These are phyloP conservation scores for Argyresthia albistria DNA, from an alignment of 2,888 invertebrate species.

Conservation along the genomic window DNA sequence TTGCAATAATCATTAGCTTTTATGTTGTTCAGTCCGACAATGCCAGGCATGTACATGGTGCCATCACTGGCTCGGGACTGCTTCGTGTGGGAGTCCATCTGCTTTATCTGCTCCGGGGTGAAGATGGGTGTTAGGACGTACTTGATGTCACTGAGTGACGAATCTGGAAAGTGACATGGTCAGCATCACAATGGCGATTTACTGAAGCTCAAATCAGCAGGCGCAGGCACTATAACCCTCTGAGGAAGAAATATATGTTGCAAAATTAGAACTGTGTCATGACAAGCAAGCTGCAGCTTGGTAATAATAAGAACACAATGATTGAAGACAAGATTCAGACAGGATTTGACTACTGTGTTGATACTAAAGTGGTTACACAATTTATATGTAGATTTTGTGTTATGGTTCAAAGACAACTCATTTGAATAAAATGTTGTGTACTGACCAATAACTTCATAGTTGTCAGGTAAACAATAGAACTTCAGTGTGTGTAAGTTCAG, in stretches of 20 bases:
- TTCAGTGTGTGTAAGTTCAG: conserved; percentile 96
- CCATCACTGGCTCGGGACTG: conserved; percentile 96
- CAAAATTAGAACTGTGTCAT: too few relatives aligned
- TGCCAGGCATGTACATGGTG: conserved; percentile 96
- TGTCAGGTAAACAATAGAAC: conserved; percentile 99
- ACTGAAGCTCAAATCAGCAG: too few relatives aligned
- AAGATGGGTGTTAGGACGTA: conserved; percentile 99
- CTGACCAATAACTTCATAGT: conserved; percentile 97
- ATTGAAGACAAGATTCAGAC: too few relatives aligned
- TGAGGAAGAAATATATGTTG: too few relatives aligned
- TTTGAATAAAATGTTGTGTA: conserved; percentile 4
- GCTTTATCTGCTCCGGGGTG: conserved; percentile 84
- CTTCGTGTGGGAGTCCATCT: conserved; percentile 85
- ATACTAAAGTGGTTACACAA: too few relatives aligned
- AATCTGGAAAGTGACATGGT: conserved; percentile 72
- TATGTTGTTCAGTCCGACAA: conserved; percentile 98
- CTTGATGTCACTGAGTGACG: conserved; percentile 97
- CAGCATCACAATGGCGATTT: too few relatives aligned
- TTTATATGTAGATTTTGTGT: too few relatives aligned
- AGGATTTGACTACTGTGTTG: too few relatives aligned
- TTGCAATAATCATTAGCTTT: conserved; percentile 99
- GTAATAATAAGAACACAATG: too few relatives aligned
- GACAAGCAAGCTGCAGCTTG: too few relatives aligned
- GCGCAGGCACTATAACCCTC: too few relatives aligned
- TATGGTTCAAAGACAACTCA: too few relatives aligned